These are phyloP conservation scores for Diprion similis DNA, from an alignment of 1,140 invertebrate genomes.

Conservation along the genomic window DNA sequence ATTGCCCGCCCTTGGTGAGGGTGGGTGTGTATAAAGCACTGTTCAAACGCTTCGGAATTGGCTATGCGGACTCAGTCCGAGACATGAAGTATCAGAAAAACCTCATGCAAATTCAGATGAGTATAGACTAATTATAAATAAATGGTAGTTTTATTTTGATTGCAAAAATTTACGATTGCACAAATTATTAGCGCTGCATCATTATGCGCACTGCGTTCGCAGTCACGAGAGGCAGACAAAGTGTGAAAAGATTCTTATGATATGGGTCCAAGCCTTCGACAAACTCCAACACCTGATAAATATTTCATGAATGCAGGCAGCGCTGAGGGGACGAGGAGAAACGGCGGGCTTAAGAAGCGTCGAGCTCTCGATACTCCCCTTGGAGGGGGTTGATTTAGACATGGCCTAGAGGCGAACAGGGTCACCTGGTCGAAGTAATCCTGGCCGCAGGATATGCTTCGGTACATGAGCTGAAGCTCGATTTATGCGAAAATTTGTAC, in stretches of 20 bases:
- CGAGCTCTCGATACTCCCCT: background rate
- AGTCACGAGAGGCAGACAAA: background rate
- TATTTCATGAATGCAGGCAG: slow-evolving; percentile 1
- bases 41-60: too few relatives aligned
- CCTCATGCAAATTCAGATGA: too few relatives aligned
- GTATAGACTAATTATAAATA: too few relatives aligned
- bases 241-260: background rate
- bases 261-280: background rate
- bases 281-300: background rate
- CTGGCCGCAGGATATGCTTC: too few relatives aligned
- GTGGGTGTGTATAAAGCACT: too few relatives aligned
- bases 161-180: too few relatives aligned
- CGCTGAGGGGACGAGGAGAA: background rate
- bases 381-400: background rate
- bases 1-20: background rate
- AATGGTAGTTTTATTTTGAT: too few relatives aligned
- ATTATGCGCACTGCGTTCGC: background rate
- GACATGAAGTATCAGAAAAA: too few relatives aligned
- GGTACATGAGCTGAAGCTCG: too few relatives aligned
- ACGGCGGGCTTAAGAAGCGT: background rate
- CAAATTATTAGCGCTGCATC: background rate
- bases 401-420: background rate
- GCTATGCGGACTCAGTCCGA: too few relatives aligned
- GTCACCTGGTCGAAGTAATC: too few relatives aligned
- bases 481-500: too few relatives aligned